Base-by-base conservation (phyloP, 2,888 invertebrate genomes). In the Serrognathus titanus region DNA sequence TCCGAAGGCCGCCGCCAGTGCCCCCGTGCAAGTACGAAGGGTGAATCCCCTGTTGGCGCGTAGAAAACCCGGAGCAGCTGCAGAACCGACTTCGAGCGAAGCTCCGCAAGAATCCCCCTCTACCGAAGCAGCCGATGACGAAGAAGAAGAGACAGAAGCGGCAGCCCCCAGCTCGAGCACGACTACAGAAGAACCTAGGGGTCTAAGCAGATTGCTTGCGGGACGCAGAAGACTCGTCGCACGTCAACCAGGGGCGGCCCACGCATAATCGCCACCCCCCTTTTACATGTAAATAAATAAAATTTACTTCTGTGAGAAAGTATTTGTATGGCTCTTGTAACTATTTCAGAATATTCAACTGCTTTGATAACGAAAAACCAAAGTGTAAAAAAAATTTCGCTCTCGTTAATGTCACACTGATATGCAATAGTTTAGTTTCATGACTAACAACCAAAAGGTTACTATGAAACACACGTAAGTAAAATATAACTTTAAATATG, bases 131-230 rank as follows among this genome's bases (percentile, higher is more conserved):
- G 48, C 43, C 38, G 45, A 55, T 8, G 56, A 48, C 48, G 53
- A 48, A 46, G 46, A 51, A 12, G 61, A 59, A 51, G 59, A 53
- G 48, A 57, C 59, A 24, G 69, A 71, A 53, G 63, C 64, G 31
- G 58, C 65, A 40, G 68, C 67, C 13, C 58, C 66, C 31, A 68
- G 69, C 48, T 68, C 73, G 11, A 73, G 67, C 36, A 69, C 69
- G 10, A 76, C 78, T 13, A 77, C 77, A 1, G 77, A 77, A 64
- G 77, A 78, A 54, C 83, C 88, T 35, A 81, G 84, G 58, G 88
- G 88, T 0, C 77, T 88, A 0, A 82, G 82, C 66, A 87, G 89
- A 39, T 80, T 90, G 36, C 78, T 90, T 48, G 88, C 88, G 2
- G 84, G 88, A 47, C 80, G 90, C 65, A 81, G 85, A 70, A 84